Conservation (phyloP, 2,888 invertebrate genomes). For the Drosophila falleni region DNA sequence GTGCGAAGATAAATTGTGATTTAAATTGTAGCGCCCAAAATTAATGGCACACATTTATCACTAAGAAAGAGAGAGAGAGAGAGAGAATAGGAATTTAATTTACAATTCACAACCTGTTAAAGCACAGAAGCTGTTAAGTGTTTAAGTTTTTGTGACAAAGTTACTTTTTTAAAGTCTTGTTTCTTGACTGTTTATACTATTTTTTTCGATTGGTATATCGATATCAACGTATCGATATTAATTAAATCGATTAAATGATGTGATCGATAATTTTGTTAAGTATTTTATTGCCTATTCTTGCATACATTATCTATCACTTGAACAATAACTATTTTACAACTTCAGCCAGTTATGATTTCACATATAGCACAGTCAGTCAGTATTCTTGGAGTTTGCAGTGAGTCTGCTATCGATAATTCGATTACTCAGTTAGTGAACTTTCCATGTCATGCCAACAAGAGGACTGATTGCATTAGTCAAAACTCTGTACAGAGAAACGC, state of each 20-base stretch:
- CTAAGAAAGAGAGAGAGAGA: not conserved
- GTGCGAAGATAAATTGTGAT: conserved; percentile 46
- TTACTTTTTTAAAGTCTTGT: not conserved
- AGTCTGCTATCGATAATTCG: conserved; percentile 23
- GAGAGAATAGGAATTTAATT: conserved; percentile 8
- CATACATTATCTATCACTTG: not conserved
- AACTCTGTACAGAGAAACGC: conserved; percentile 19
- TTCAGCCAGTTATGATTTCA: conserved; percentile 1
- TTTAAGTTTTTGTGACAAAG: not conserved
- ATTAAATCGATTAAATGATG: too few relatives aligned
- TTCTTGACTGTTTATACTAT: not conserved
- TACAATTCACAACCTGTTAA: conserved; percentile 28
- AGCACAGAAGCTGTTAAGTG: not conserved
- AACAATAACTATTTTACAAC: not conserved
- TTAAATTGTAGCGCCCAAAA: conserved; percentile 36
- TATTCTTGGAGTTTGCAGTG: conserved; percentile 7
- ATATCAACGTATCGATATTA: not conserved
- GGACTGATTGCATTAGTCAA: conserved; percentile 51
- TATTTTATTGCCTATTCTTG: too few relatives aligned
- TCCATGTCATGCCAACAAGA: not conserved
- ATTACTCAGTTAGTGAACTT: conserved; percentile 43
- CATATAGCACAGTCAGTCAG: not conserved
- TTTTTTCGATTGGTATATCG: not conserved
- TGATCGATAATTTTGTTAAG: not conserved
- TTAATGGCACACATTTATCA: conserved; percentile 50